Base-by-base conservation (phyloP, 2,113 vertebrate species). In the Symphodus melops region DNA sequence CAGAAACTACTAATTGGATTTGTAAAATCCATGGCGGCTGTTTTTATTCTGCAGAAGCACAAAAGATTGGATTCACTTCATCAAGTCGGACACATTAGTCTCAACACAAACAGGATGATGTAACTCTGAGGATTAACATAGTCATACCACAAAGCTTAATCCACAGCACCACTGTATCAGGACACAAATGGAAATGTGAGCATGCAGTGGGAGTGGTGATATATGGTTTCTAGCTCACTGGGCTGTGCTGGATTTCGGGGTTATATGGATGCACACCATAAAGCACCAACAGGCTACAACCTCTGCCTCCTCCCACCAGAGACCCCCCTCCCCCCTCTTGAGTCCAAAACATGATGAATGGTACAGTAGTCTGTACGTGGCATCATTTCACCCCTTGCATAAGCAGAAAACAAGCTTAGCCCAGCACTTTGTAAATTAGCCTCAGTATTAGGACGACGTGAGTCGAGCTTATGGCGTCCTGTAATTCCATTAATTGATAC, bases 1-100 rank as follows among this genome's bases (percentile, higher is more conserved):
- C 68, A 81, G 71, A 83, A 73, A 77, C 20, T 25, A 46, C 83
- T 89, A 90, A 91, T 89, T 92, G 84, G 84, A 86, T 92, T 90
- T 91, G 52, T 65, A 66, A 68, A 85, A 88, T 85, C 91, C 82
- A 83, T 88, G 20, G 21, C 42, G 62, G 68, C 61, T 68, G 62
- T 52, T 83, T 82, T 78, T 70, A 68, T 81, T 80, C 66, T 67
- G 49, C 81, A 81, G 70, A 77, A 79, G 72, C 66, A 85, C 78
- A 77, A 77, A 84, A 88, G 75, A 88, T 86, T 83, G 81, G 81
- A 83, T 82, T 80, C 77, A 76, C 83, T 75, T 83, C 73, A 83
- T 85, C 77, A 71, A 74, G 68, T 72, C 68, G 14, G 57, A 87
- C 75, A 64, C 81, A 75, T 86, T 75, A 66, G 52, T 67, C 59